These are phyloP conservation scores for Cynopterus sphinx DNA, from an alignment of 2,797 vertebrate genomes.

Conservation along the genomic window DNA sequence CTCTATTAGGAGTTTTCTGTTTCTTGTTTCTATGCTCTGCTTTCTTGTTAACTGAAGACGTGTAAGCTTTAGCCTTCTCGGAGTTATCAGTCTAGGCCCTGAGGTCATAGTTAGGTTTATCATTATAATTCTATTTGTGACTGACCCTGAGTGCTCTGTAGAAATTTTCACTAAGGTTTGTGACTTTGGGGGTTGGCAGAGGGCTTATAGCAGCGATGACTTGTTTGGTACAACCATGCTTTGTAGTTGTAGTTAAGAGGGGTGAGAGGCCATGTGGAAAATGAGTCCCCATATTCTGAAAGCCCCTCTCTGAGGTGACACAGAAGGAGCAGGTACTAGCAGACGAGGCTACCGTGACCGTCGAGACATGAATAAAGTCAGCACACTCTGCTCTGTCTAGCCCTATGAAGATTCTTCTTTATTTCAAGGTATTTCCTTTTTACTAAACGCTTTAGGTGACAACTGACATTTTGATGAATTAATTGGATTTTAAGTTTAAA, in stretches of 20 bases:
- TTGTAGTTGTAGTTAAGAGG: conserved; percentile 51
- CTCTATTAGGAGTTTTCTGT: background rate
- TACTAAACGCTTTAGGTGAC: conserved; percentile 44
- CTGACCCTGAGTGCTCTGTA: background rate
- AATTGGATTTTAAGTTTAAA: conserved; percentile 72
- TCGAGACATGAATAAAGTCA: background rate
- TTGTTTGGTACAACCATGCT: background rate
- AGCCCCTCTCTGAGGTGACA: background rate
- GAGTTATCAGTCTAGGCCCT: background rate
- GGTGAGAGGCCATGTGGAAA: background rate
- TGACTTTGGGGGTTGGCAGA: background rate
- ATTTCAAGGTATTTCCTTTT: conserved; percentile 7
- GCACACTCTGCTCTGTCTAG: background rate
- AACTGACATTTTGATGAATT: conserved; percentile 70
- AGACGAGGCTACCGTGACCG: background rate
- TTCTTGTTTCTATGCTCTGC: background rate
- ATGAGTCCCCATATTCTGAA: background rate
- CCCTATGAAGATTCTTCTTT: background rate
- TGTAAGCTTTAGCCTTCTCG: background rate
- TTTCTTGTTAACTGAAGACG: background rate
- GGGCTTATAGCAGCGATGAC: background rate
- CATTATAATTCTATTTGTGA: background rate
- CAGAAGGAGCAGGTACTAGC: background rate
- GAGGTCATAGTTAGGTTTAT: background rate
- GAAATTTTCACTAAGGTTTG: background rate